Base-by-base conservation (phyloP, 2,797 vertebrate species). In the Tragopan temminckii region DNA sequence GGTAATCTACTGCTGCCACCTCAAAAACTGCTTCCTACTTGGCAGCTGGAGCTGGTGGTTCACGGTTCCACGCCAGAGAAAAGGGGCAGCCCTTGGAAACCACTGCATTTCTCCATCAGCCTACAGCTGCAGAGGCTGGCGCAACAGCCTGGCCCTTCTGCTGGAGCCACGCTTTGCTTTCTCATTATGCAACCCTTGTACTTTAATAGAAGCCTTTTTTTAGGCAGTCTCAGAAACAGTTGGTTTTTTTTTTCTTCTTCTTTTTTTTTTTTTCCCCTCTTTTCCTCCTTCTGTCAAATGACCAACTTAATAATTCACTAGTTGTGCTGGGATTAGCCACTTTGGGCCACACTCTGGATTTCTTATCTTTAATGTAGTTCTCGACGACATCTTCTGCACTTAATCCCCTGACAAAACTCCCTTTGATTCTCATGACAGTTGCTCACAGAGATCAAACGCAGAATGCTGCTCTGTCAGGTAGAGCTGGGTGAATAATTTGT, bases 391-490 rank as follows among this genome's bases (percentile, higher is more conserved):
- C 92, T 97, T 72, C 96, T 95, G 83, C 91, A 92, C 91, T 95
- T 97, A 97, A 97, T 97, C 96, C 96, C 93, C 94, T 97, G 95
- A 97, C 95, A 97, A 95, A 97, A 96, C 94, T 92, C 67, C 91
- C 94, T 97, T 97, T 97, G 96, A 97, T 97, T 97, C 93, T 92
- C 4, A 4, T 50, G 70, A 95, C 95, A 95, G 96, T 96, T 48
- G 57, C 94, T 97, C 77, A 2, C 87, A 1, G 94, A 97, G 96
- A 97, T 97, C 95, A 97, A 97, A 97, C 80, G 77, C 89, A 12
- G 70, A 91, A 92, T 42, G 83, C 89, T 86, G 91, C 92, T 92
- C 93, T 95, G 95, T 94, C 96, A 97, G 96, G 96, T 96, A 96
- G 94, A 97, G 94, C 90, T 2, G 40, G 94, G 82, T 0, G 89